phyloP scores from a whole-genome alignment of 2,113 vertebrate genomes.

The Tauraco erythrolophus region DNA sequence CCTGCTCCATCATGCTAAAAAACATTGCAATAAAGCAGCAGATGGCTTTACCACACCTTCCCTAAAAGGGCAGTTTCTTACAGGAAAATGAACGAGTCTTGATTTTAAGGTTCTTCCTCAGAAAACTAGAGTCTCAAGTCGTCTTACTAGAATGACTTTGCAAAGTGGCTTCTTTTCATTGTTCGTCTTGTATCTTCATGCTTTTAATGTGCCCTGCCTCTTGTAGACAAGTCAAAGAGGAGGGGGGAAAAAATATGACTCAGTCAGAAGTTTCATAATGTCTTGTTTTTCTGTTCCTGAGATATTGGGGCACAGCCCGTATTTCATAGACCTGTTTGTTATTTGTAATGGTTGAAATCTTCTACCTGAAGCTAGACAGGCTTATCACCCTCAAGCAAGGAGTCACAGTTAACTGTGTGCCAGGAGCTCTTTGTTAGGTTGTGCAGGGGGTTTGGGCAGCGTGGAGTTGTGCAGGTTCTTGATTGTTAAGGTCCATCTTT shows the following conservation, averaged over 20 bases:
- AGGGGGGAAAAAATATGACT: background rate
- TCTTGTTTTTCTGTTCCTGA: background rate
- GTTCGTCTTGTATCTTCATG: slow-evolving; percentile 11
- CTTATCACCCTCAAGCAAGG: background rate
- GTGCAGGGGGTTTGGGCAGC: accelerated
- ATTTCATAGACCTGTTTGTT: background rate
- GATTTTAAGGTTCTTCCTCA: too few relatives aligned
- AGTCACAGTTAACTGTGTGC: background rate
- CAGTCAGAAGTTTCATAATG: background rate
- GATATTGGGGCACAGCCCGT: background rate
- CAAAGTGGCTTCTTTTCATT: background rate
- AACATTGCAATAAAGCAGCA: slow-evolving; percentile 48
- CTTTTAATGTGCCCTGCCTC: slow-evolving; percentile 2
- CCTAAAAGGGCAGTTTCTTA: slow-evolving; percentile 2
- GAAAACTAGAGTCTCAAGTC: too few relatives aligned
- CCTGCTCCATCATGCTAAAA: slow-evolving; percentile 14
- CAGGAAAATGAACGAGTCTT: too few relatives aligned
- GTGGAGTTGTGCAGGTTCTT: background rate
- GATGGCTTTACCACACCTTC: slow-evolving; percentile 64
- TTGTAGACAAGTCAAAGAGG: background rate
- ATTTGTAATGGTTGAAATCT: background rate
- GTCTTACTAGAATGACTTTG: background rate
- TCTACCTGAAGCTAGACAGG: background rate
- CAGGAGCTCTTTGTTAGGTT: background rate
- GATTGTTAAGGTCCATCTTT: background rate